Evolutionary conservation across 2,113 vertebrate genomes (phyloP).

Genomic region (Myotis lucifugus): DNA sequence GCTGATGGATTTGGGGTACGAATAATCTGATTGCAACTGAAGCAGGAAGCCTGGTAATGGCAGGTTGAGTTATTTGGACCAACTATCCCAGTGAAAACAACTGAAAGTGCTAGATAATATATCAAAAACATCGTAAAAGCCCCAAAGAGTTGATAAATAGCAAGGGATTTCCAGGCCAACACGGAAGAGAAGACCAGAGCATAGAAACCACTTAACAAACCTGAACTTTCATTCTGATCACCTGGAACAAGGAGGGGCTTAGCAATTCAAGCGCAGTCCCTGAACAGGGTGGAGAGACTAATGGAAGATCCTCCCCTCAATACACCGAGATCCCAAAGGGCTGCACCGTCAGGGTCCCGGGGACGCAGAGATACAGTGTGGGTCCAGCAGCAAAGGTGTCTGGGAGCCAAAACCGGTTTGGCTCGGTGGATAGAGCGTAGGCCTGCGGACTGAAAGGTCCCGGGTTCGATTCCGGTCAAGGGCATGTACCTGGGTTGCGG

Average conservation of each 20-base stretch:
- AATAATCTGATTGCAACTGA: neutral
- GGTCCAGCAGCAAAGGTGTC: neutral
- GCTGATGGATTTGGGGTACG: neutral
- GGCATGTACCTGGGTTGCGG: too few relatives aligned
- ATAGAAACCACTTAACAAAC: neutral
- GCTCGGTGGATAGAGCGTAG: too few relatives aligned
- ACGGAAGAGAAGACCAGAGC: neutral
- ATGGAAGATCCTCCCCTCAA: neutral
- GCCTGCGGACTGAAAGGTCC: too few relatives aligned
- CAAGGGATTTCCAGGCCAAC: neutral
- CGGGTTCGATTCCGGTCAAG: too few relatives aligned
- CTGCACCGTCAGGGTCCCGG: neutral
- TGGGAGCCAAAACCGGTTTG: too few relatives aligned
- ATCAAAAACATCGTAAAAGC: constrained; percentile 11
- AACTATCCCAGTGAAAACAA: neutral
- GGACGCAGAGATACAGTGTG: neutral
- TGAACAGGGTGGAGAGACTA: neutral
- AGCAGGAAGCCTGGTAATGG: constrained; percentile 14
- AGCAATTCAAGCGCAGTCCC: neutral
- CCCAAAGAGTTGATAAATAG: neutral
- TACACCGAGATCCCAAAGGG: neutral
- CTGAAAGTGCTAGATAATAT: constrained; percentile 29
- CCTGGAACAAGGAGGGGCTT: neutral
- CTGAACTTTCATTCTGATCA: constrained; percentile 6
- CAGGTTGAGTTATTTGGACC: constrained; percentile 26